phyloP scores from a whole-genome alignment of 1,140 invertebrate species.

The Copidosoma floridanum region DNA sequence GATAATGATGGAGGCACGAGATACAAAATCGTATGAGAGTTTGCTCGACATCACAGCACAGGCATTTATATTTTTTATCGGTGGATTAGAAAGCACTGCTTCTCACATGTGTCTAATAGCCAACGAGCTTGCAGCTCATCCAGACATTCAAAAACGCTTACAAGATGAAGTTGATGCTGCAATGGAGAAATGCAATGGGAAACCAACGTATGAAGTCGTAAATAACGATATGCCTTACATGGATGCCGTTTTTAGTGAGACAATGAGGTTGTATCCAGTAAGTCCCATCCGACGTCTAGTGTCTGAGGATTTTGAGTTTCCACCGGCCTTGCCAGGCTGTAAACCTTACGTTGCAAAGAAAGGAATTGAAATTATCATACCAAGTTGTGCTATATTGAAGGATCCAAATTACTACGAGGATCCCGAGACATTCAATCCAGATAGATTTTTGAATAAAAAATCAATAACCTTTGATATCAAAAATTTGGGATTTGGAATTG shows the following conservation, averaged over 20 bases:
- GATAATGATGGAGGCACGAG: conserved; percentile 39
- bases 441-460: conserved; percentile 56
- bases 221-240: conserved; percentile 26
- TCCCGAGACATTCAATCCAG: conserved; percentile 57
- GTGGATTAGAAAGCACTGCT: conserved; percentile 50
- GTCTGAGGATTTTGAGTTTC: conserved; percentile 35
- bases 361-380: conserved; percentile 35
- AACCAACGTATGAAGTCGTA: conserved; percentile 29
- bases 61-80: conserved; percentile 47
- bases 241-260: conserved; percentile 33
- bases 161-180: conserved; percentile 34
- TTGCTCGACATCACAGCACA: conserved; percentile 33
- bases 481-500: conserved; percentile 20
- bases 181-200: conserved; percentile 24
- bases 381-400: conserved; percentile 51
- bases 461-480: background rate
- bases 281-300: conserved; percentile 57
- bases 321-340: conserved; percentile 28
- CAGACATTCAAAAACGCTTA: conserved; percentile 26
- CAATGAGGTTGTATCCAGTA: conserved; percentile 29
- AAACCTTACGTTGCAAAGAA: conserved; percentile 52
- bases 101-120: conserved; percentile 40
- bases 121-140: conserved; percentile 23
- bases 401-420: conserved; percentile 59
- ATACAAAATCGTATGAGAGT: conserved; percentile 26